Base-by-base conservation (phyloP, 1,140 invertebrate species). In the Caenorhabditis briggsae region DNA sequence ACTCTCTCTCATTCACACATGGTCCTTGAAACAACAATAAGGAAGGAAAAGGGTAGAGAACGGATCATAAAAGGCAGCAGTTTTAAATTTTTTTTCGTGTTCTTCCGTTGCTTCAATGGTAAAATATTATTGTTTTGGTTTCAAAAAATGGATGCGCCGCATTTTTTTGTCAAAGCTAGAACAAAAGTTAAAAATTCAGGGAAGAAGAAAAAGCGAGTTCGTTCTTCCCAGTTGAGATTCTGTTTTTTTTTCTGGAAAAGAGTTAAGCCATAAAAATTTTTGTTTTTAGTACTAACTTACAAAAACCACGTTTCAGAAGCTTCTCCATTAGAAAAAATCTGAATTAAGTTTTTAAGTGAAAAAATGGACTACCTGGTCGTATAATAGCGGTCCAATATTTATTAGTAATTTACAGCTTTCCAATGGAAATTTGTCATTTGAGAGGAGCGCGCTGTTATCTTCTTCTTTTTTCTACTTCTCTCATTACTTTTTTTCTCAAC, bases 21-120 rank as follows among this genome's bases (percentile, higher is more conserved):
- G 41, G 25, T 50, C 33, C 70, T 78, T 78, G 70, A 78, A 78
- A 78, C 64, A 33, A 70, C 64, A 78, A 50, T 78, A 78, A 78
- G 25, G 70, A 61, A 78, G 70, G 50, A 11, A 46, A 70, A 50
- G 50, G 12, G 70, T 78, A 50, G 1, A 18, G 70, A 78, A 78
- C 70, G 70, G 70, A 78, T 78, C 46, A 78, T 50, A 78, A 78
- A 50, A 53, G 46, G 33, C 70, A 23, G 6, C 46, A 20, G n/a
- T 2, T n/a, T n/a, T n/a, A n/a, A n/a, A n/a, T n/a, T 23, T 78
- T 78, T 78, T 78, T 46, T 43, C 16, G 16, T 41, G 43, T 48
- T 70, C 41, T 70, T 43, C 43, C 43, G 64, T 70, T 50, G 1
- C 23, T 50, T 46, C 46, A 78, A 50, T 23, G 23, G 43, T 46